Evolutionary conservation across 1,140 invertebrate genomes (phyloP).

Genomic region (Tetraneura akinire): DNA sequence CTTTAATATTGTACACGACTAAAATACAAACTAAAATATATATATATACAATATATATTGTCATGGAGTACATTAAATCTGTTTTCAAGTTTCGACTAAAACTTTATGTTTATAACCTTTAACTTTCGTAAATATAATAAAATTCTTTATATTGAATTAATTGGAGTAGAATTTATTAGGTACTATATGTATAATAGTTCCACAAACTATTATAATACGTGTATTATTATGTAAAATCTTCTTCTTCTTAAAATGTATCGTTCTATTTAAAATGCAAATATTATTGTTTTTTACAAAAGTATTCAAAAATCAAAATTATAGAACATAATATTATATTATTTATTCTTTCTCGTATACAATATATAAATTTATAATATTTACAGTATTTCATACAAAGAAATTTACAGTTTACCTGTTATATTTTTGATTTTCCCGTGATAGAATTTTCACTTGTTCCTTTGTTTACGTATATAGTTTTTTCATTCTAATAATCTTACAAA

Average conservation of each 20-base stretch:
- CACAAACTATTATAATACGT: not conserved
- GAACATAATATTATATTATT: too few relatives aligned
- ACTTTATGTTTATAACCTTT: not conserved
- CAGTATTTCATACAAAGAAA: too few relatives aligned
- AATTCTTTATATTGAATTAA: slow-evolving; percentile 1
- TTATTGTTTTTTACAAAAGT: too few relatives aligned
- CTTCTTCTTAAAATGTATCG: not conserved
- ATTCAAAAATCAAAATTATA: too few relatives aligned
- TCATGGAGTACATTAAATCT: not conserved
- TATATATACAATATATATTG: too few relatives aligned
- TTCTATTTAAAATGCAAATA: not conserved
- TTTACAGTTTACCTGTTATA: slow-evolving; percentile 5
- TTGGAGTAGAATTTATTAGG: slow-evolving; percentile 2
- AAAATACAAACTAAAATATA: not conserved
- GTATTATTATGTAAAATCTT: not conserved
- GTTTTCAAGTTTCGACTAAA: not conserved
- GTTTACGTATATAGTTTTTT: not conserved
- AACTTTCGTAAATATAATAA: not conserved
- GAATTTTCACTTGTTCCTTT: not conserved
- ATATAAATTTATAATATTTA: too few relatives aligned
- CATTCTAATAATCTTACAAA: not conserved
- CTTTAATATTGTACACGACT: not conserved
- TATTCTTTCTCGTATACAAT: too few relatives aligned
- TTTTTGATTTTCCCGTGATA: not conserved
- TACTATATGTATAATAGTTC: not conserved